Evolutionary conservation across 2,113 vertebrate genomes (phyloP).

Genomic region (Syngnathus floridae): DNA sequence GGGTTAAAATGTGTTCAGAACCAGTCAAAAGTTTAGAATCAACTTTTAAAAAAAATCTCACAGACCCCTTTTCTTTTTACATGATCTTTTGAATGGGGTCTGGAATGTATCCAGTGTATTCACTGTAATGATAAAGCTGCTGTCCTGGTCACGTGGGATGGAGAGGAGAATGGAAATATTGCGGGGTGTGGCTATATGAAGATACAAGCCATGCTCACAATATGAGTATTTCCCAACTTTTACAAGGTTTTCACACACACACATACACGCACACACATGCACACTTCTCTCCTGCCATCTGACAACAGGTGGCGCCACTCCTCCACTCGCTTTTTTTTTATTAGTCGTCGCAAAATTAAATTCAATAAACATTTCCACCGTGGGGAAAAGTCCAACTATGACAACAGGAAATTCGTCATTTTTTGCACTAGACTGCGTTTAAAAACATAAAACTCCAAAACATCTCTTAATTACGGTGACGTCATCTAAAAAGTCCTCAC

Average conservation of each 20-base stretch:
- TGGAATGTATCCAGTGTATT: neutral
- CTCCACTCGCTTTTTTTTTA: conserved; percentile 4
- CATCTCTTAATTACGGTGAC: neutral
- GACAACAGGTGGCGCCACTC: conserved; percentile 47
- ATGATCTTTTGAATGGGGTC: neutral
- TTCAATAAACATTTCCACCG: conserved; percentile 14
- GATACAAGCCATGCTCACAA: neutral
- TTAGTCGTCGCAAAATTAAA: conserved; percentile 31
- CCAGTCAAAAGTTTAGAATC: too few relatives aligned
- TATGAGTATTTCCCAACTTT: conserved; percentile 7
- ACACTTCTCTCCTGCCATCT: neutral
- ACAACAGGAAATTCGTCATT: conserved; percentile 59
- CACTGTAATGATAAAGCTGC: neutral
- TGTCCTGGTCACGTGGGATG: neutral
- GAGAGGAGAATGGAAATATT: neutral
- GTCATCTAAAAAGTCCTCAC: conserved; percentile 63
- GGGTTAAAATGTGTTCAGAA: too few relatives aligned
- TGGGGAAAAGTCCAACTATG: conserved; percentile 41
- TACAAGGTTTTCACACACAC: neutral
- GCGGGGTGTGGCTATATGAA: neutral
- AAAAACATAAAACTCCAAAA: neutral
- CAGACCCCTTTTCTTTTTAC: neutral
- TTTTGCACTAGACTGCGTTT: conserved; percentile 68
- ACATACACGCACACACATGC: neutral
- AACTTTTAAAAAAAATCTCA: too few relatives aligned